Base-by-base conservation (phyloP, 2,797 vertebrate species). In the Vultur gryphus region DNA sequence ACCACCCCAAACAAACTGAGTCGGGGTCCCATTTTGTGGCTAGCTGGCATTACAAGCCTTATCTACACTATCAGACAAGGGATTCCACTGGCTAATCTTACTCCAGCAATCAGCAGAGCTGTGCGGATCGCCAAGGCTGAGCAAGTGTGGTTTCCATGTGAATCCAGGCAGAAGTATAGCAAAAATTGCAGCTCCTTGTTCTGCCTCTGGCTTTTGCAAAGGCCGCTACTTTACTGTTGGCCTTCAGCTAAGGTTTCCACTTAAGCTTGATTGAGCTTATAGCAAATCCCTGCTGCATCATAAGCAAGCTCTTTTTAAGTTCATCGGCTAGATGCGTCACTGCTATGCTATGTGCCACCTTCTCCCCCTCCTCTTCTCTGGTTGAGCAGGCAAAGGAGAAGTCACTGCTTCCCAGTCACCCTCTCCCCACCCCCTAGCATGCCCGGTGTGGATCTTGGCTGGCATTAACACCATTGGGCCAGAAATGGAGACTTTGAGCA, bases 261-360 rank as follows among this genome's bases (percentile, higher is more conserved):
- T 44, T 67, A 18, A 81, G 65, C 61, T 29, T 61, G 52, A 43
- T 12, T 1, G 11, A 85, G 57, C 24, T 87, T 64, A 58, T 3
- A 58, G 54, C 4, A 69, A 94, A 95, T 81, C 92, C 48, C 57
- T 71, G 39, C 37, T 86, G 87, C 92, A 84, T 65, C 57, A 67
- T 54, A 85, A 77, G 57, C 75, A 46, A 49, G 46, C 15, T 78
- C 17, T 23, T 66, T 51, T 70, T 33, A 77, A 64, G 52, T 76
- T 84, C 1, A 10, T 64, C 0, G 0, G 11, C 7, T 9, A 35
- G 23, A 35, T 61, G 39, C 4, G 29, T 61, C 95, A 66, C n/a
- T 69, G 55, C 37, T 41, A 62, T 1, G 2, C 18, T 31, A 16
- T 4, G 16, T 19, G 28, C n/a, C 6, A 6, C 46, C 49, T 75